Conservation (phyloP, 2,888 invertebrate species). For the Trachelus stipa region DNA sequence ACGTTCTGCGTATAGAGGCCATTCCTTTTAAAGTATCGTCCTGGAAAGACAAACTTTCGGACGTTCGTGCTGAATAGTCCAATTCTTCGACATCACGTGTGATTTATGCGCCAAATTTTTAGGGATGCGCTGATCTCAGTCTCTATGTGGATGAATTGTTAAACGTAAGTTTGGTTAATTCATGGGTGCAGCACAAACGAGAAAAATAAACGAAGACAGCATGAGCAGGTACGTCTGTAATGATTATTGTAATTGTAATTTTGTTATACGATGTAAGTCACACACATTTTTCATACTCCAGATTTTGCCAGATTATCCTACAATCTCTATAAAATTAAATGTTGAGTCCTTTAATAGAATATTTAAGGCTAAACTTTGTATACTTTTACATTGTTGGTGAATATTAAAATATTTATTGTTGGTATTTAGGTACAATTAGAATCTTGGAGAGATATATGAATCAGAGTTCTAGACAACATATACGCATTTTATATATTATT, state of each 20-base stretch:
- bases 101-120: neutral
- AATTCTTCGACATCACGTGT: neutral
- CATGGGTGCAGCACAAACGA: constrained; percentile 55
- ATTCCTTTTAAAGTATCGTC: neutral
- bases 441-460: neutral
- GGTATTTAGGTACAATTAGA: neutral
- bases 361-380: neutral
- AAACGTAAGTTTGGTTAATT: constrained; percentile 31
- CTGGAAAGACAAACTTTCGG: neutral
- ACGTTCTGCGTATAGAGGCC: neutral
- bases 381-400: neutral
- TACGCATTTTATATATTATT: neutral
- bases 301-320: neutral
- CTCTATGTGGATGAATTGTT: neutral
- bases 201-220: constrained; percentile 37
- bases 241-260: constrained; percentile 2
- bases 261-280: neutral
- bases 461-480: neutral
- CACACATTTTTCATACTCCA: neutral
- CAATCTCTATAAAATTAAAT: neutral
- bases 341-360: neutral
- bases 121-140: neutral
- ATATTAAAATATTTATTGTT: neutral
- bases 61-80: neutral
- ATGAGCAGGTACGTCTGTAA: constrained; percentile 51